phyloP scores from a whole-genome alignment of 2,888 invertebrate genomes.

The Perdita meconis region DNA sequence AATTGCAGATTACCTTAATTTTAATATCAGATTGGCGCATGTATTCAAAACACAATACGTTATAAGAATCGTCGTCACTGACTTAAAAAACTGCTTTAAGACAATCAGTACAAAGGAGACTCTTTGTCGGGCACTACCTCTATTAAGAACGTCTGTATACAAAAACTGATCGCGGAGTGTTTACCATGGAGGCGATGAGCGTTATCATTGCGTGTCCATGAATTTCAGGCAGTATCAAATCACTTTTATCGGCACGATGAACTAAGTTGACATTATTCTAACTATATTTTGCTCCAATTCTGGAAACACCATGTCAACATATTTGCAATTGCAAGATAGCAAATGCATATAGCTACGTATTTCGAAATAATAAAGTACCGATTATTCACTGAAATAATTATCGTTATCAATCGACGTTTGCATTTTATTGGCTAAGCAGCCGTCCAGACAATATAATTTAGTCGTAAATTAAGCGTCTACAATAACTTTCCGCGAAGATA shows the following conservation, averaged over 20 bases:
- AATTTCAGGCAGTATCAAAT: not conserved
- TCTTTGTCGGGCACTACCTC: not conserved
- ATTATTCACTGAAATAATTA: not conserved
- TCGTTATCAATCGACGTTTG: not conserved
- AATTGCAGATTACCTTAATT: not conserved
- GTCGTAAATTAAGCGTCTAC: not conserved
- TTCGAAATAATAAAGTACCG: too few species aligned
- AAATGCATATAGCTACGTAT: too few species aligned
- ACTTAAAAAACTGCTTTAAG: not conserved
- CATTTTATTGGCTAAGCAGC: not conserved
- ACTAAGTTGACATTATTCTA: not conserved
- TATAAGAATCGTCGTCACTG: too few species aligned
- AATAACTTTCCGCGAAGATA: not conserved
- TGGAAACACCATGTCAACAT: not conserved
- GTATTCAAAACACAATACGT: not conserved
- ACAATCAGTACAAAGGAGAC: not conserved
- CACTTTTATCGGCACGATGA: constrained; percentile 31
- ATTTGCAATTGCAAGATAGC: not conserved
- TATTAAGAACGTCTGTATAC: too few species aligned
- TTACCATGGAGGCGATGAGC: not conserved
- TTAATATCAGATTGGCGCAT: not conserved
- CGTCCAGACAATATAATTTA: not conserved
- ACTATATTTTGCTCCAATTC: not conserved
- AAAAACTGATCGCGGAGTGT: not conserved
- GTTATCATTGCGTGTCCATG: constrained; percentile 3